A percentile compares a stretch with the other conserved stretches of the same genome.
Conservation (phyloP, 1,140 invertebrate species). For the Drosophila ogumai region DNA sequence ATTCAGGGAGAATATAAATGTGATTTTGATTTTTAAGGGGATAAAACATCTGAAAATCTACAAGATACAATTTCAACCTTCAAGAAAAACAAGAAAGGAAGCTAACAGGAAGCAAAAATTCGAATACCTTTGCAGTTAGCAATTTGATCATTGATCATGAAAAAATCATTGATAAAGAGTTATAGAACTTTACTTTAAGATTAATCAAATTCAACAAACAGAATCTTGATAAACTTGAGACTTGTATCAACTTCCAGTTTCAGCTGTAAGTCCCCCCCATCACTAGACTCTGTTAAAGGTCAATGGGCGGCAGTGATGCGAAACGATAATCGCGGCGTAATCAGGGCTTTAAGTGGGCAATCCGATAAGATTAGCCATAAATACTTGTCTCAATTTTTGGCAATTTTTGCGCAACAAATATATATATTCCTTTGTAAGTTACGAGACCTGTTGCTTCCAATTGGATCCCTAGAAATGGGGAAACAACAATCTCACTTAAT, state of each 20-base stretch:
- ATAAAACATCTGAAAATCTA: too few species aligned
- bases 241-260: neutral
- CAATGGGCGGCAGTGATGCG: conserved; percentile 29
- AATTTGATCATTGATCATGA: too few species aligned
- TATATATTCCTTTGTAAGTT: neutral
- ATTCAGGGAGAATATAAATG: too few species aligned
- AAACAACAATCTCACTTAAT: conserved; percentile 3
- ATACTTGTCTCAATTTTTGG: conserved; percentile 14
- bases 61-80: neutral
- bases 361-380: conserved; percentile 49
- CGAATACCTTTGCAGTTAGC: too few species aligned
- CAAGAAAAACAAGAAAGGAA: neutral
- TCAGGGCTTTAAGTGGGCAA: conserved; percentile 33
- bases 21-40: neutral
- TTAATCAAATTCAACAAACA: neutral
- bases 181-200: too few species aligned
- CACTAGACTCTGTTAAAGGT: conserved; percentile 6
- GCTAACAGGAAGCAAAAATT: neutral
- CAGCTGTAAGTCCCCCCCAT: neutral
- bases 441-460: conserved; percentile 24
- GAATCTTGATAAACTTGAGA: neutral
- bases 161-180: too few species aligned
- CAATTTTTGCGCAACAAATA: neutral
- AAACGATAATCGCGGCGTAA: conserved; percentile 40
- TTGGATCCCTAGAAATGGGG: neutral